These are phyloP conservation scores for Ciconia boyciana DNA, from an alignment of 2,113 vertebrate genomes.

Conservation along the genomic window DNA sequence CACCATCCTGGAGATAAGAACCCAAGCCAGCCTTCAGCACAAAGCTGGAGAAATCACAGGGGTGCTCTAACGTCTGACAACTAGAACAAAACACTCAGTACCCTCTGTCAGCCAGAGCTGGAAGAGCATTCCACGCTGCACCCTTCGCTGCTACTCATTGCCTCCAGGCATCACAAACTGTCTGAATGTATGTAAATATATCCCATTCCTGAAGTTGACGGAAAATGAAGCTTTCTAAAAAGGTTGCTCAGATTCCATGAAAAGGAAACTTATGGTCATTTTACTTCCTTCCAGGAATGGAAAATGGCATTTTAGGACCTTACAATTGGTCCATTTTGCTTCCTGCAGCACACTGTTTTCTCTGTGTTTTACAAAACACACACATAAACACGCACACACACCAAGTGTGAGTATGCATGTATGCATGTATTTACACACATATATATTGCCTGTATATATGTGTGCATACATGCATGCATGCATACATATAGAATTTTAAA, in stretches of 20 bases:
- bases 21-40: conserved; percentile 41
- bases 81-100: conserved; percentile 48
- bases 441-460: background rate
- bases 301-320: background rate
- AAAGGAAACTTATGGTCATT: background rate
- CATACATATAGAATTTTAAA: background rate
- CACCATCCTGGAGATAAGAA: conserved; percentile 25
- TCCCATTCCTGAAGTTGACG: background rate
- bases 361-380: background rate
- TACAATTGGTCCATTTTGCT: background rate
- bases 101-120: conserved; percentile 29
- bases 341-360: background rate
- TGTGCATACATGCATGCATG: background rate
- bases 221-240: background rate
- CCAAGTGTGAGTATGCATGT: background rate
- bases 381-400: too few relatives aligned
- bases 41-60: conserved; percentile 52
- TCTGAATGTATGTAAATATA: conserved; percentile 16
- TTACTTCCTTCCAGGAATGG: background rate
- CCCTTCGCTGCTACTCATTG: background rate
- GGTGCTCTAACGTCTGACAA: background rate
- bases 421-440: background rate
- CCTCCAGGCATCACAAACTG: conserved; percentile 1
- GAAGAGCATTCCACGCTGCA: conserved; percentile 8
- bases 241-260: background rate